Conservation (phyloP, 2,113 vertebrate genomes). For the Nematolebias whitei region DNA sequence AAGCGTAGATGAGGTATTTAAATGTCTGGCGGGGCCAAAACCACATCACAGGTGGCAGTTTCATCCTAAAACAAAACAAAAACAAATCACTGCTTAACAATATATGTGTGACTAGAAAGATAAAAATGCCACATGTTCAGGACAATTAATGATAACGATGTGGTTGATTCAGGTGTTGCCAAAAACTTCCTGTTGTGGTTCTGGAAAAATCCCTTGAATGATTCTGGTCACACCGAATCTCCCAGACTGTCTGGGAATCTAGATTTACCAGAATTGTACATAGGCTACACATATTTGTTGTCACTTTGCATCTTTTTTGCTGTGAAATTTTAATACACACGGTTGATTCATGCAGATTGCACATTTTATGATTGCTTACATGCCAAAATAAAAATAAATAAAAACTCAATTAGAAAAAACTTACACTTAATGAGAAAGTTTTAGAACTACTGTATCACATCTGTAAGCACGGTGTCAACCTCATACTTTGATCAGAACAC, state of each 20-base stretch:
- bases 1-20: constrained; percentile 34
- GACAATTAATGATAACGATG: constrained; percentile 12
- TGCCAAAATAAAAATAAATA: no score
- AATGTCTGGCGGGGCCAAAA: constrained; percentile 35
- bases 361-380: no score
- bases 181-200: not conserved
- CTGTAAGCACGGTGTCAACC: no score
- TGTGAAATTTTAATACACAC: not conserved
- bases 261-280: not conserved
- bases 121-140: constrained; percentile 6
- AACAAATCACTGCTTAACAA: constrained; percentile 33
- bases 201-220: constrained; percentile 33
- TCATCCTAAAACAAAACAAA: constrained; percentile 30
- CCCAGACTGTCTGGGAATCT: constrained; percentile 5
- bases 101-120: constrained; percentile 9
- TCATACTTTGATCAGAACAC: no score
- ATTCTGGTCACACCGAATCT: no score
- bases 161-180: constrained; percentile 52
- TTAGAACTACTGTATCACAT: no score
- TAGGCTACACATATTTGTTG: not conserved
- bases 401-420: no score
- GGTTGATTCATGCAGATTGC: no score
- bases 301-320: not conserved
- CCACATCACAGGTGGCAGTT: constrained; percentile 52
- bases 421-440: no score